Evolutionary conservation across 2,888 invertebrate species (phyloP), one percentile per base, ranked within the genome.

Genomic region (Agriopis leucophaearia): DNA sequence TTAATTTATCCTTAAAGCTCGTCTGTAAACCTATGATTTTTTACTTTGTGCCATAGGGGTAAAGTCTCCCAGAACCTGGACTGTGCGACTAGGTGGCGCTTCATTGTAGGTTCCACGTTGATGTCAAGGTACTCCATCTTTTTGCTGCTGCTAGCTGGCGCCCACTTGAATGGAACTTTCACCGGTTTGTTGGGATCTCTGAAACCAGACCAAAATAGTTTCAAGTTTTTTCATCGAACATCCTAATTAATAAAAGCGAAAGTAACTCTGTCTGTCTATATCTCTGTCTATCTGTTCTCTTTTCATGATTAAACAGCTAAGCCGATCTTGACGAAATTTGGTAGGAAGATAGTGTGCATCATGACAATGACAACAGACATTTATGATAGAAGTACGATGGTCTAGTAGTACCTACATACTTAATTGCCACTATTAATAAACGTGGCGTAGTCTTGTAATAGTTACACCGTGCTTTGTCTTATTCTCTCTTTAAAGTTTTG

Each of bases 1-100:
- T 47, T 52, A 1, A 47, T 27, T 48, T 38, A 16, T 44, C 44
- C 40, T 83, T 86, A 95, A 51, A 95, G 81, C 80, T 95, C 95
- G 66, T 95, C 94, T 67, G 74, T 87, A 38, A 85, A 73, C 40
- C 79, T 77, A 47, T 74, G 76, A n/a, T 60, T 81, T 1, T 78
- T 77, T 5, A 82, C 61, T 48, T 87, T 94, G 75, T 82, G 93
- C 93, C 90, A 94, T 6, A 92, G 74, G 0, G 94, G 94, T 16
- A 96, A 78, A 6, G 88, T 84, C 18, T 91, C 88, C 97, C 97
- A 97, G 71, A 96, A 95, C 36, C 95, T 86, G 0, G 95, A 94
- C 58, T 96, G 91, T 1, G 95, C 91, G 0, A 92, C 90, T n/a
- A 95, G 85, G 54, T 96, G 81, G 45, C 92, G 87, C 15, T 89